Percentiles rank a stretch among this genome's conserved stretches.
phyloP scores from a whole-genome alignment of 2,113 vertebrate species.

The Vulpes lagopus region DNA sequence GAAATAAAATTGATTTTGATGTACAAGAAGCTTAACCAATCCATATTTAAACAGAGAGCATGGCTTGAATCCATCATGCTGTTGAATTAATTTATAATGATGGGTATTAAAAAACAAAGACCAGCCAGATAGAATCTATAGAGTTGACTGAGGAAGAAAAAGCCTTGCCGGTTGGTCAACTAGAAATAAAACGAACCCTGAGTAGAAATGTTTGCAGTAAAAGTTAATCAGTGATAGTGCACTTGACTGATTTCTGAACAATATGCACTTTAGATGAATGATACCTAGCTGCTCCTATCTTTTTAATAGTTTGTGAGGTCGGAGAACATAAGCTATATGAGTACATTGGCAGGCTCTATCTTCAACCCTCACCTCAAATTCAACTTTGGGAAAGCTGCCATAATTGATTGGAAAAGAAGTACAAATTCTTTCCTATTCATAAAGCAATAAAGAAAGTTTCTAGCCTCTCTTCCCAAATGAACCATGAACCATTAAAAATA shows the following conservation, averaged over 20 bases:
- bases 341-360: background rate
- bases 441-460: background rate
- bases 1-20: constrained; percentile 34
- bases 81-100: background rate
- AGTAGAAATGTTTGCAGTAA: background rate
- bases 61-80: background rate
- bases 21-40: background rate
- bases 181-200: constrained; percentile 56
- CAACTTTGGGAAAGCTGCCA: constrained; percentile 7
- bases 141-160: background rate
- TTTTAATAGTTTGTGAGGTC: background rate
- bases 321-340: background rate
- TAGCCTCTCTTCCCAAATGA: background rate
- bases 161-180: background rate
- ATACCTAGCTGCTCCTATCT: background rate
- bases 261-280: background rate
- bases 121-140: background rate
- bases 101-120: constrained; percentile 11
- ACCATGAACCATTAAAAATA: background rate
- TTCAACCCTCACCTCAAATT: constrained; percentile 47
- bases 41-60: background rate
- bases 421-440: background rate
- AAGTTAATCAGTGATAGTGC: background rate
- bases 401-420: constrained; percentile 31
- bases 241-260: background rate